phyloP scores from a whole-genome alignment of 2,113 vertebrate species.

The Herpetotheres cachinnans region DNA sequence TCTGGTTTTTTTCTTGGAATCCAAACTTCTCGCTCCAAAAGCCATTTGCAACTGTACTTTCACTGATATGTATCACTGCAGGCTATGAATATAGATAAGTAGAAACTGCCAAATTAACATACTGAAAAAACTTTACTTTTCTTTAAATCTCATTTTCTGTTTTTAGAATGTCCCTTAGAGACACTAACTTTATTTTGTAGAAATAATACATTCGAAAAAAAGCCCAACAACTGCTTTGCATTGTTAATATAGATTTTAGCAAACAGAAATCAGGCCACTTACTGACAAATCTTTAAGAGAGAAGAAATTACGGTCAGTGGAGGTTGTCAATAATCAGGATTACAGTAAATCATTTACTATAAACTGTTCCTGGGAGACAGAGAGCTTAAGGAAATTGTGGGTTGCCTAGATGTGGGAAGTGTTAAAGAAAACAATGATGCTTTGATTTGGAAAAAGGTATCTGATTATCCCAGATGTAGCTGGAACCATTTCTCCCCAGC shows the following conservation, averaged over 20 bases:
- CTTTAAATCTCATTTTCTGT: background rate
- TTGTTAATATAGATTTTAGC: background rate
- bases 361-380: background rate
- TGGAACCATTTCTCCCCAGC: slow-evolving; percentile 51
- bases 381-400: background rate
- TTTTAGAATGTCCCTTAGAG: background rate
- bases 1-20: background rate
- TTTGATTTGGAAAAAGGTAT: slow-evolving; percentile 42
- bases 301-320: background rate
- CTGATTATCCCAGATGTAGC: slow-evolving; percentile 22
- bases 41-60: background rate
- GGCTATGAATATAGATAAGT: background rate
- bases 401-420: background rate
- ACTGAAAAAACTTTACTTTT: background rate
- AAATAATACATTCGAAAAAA: background rate
- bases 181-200: background rate
- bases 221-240: background rate
- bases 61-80: background rate
- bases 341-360: background rate
- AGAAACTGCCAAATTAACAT: background rate
- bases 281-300: background rate
- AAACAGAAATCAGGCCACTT: background rate
- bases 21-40: background rate
- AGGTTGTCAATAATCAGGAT: background rate
- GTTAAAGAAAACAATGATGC: slow-evolving; percentile 41